Evolutionary conservation across 64 coral and sea anemone genomes (phyloP), one percentile per base, ranked within the genome.

Genomic region (Dendrophyllia cribrosa): DNA sequence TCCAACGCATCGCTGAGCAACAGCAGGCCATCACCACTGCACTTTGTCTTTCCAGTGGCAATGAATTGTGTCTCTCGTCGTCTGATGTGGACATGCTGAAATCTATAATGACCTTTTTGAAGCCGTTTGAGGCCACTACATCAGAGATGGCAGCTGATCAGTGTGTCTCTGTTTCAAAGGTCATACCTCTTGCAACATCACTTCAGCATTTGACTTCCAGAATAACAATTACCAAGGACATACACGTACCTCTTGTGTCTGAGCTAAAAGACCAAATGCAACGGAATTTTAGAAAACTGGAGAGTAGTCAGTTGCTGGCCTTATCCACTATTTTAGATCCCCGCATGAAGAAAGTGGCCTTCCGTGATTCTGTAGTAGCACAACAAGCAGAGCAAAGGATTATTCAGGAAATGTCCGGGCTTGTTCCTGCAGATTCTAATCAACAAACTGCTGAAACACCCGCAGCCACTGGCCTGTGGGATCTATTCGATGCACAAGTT

Each of bases 281-380:
- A 50, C 63, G 59, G 48, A 60, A 13, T 60, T 86, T 86, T 67
- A 60, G 61, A 70, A 10, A 44, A 21, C 19, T 86, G 11, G 45
- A 51, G 68, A 86, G 16, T 51, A 49, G 25, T 9, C 55, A 86
- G 9, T 66, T 51, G 43, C 62, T 86, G 21, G 62, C 64, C 4
- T 21, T 86, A 45, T 59, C 82, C 50, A 86, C 82, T 45, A 51
- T 86, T 60, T 24, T 86, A 20, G 82, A 86, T 69, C 82, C 82
- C 22, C 82, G 82, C 44, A 70, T 86, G 82, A 86, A 86, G 82
- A 86, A 86, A 15, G 5, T 86, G 63, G 82, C 59, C 64, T 86
- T 86, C 52, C 51, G 47, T 44, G 68, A 63, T 49, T 1, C 17
- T 48, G 34, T 19, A 70, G 43, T 62, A 51, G 63, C 63, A 17